Base-by-base conservation (phyloP, 2,797 vertebrate species). In the Xerus rutilus region DNA sequence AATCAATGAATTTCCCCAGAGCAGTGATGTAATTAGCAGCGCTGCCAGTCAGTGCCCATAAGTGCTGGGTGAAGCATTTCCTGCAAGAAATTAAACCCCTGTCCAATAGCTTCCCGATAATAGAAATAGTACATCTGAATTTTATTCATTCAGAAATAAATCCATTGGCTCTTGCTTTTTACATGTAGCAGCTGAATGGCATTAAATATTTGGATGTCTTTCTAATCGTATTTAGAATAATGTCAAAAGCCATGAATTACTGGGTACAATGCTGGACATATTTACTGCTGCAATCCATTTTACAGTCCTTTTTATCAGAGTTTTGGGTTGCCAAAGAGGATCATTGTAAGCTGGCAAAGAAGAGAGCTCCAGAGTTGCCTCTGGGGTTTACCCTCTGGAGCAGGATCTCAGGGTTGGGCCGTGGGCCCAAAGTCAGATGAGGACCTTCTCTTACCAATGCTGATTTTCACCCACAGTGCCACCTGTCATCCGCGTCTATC, bases 401-500 rank as follows among this genome's bases (percentile, higher is more conserved):
- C 45, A 59, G 62, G 64, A 20, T 18, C 49, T 96, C 39, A 0
- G 83, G 69, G 79, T 14, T 67, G 81, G 70, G 57, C 54, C 76
- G 0, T 0, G 8, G 85, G 90, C 81, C 47, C 1, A 0, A 65
- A 67, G 43, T 57, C 65, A 45, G 45, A 0, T 0, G 21, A 70
- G n/a, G 69, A 65, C 39, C 28, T 11, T 39, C 74, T 45, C 70
- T 30, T 5, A 91, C 10, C 12, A 23, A 64, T 0, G 0, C 93
- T 59, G 0, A 7, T 54, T 88, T 28, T 97, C 57, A 5, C 81
- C 98, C 11, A 1, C 97, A 99, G 99, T 99, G 97, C 99, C 99
- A 14, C 99, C 99, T 0, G 99, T 99, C 98, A 99, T 99, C 96
- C 99, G 99, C 0, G 99, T 99, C 59, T 99, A 99, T 95, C 99